Base-by-base conservation (phyloP, 2,113 vertebrate genomes). In the Pygoscelis adeliae region DNA sequence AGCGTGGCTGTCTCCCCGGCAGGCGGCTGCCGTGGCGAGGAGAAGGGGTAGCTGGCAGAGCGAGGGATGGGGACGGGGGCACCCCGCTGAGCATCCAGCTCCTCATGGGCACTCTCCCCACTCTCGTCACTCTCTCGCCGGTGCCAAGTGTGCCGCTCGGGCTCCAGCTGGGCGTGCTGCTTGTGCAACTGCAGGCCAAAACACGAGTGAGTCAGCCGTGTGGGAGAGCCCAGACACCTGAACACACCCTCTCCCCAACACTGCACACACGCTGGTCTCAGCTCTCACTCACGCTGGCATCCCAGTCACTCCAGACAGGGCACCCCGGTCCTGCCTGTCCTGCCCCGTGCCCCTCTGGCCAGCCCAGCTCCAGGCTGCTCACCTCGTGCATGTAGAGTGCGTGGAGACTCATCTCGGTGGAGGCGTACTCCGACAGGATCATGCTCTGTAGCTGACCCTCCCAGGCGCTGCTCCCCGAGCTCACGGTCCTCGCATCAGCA, bases 361-460 rank as follows among this genome's bases (percentile, higher is more conserved):
- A 34, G 62, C 34, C 47, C 50, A 27, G 76, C 80, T 69, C 44
- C 76, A 12, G 56, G 26, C 36, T 71, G 52, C 98, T 98, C 91
- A 99, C 99, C 99, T 99, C 99, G 6, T 99, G 99, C 98, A 99
- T 99, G 95, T 99, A 99, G 95, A 99, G 98, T 13, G 99, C 99
- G 3, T 99, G 99, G 80, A 99, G 98, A 97, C 99, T 99, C 99
- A 99, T 99, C 97, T 99, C 99, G 1, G 99, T 99, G 70, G 99
- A 99, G 23, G 99, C 99, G 0, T 99, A 99, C 93, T 99, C 99
- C 1, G 99, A 99, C 63, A 99, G 98, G 92, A 99, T 98, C 97
- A 99, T 97, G 98, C 99, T 99, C 96, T 99, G 99, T 44, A 99
- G 98, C 63, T 99, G 99, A 73, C 99, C 99, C 96, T 99, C 99